Percentiles rank a stretch among this genome's conserved stretches.
phyloP scores from a whole-genome alignment of 2,888 invertebrate species.

The Volucella inanis region DNA sequence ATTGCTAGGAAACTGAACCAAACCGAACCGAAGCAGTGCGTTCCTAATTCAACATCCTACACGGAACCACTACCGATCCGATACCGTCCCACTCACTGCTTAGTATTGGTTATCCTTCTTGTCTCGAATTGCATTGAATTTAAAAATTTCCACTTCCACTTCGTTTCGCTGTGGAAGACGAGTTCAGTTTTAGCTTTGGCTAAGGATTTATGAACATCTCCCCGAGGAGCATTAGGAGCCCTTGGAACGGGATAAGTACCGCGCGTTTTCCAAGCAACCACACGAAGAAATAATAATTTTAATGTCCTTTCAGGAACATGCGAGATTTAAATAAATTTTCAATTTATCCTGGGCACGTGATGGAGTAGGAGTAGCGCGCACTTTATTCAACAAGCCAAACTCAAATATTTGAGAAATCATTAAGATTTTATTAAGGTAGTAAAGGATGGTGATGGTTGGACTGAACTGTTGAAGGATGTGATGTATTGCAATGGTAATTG shows the following conservation, averaged over 20 bases:
- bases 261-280: background rate
- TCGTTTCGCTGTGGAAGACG: background rate
- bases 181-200: background rate
- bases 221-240: slow-evolving; percentile 30
- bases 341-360: slow-evolving; percentile 26
- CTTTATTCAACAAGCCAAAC: slow-evolving; percentile 29
- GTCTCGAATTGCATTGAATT: slow-evolving; percentile 59
- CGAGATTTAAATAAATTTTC: slow-evolving; percentile 64
- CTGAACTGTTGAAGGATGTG: too few species aligned
- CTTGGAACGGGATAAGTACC: slow-evolving; percentile 2
- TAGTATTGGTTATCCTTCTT: slow-evolving; percentile 18
- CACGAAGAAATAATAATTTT: slow-evolving; percentile 56
- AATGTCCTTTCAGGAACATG: slow-evolving; percentile 48
- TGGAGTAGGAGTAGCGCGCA: slow-evolving; percentile 37
- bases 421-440: too few species aligned
- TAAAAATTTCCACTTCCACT: slow-evolving; percentile 4
- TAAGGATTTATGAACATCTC: slow-evolving; percentile 39
- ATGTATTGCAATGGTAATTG: too few species aligned
- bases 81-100: background rate
- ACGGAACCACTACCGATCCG: background rate
- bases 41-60: slow-evolving; percentile 57
- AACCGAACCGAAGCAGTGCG: slow-evolving; percentile 22
- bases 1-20: background rate
- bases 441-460: too few species aligned
- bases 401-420: slow-evolving; percentile 36